phyloP scores from a whole-genome alignment of 1,140 invertebrate species.

The Euura lappo region DNA sequence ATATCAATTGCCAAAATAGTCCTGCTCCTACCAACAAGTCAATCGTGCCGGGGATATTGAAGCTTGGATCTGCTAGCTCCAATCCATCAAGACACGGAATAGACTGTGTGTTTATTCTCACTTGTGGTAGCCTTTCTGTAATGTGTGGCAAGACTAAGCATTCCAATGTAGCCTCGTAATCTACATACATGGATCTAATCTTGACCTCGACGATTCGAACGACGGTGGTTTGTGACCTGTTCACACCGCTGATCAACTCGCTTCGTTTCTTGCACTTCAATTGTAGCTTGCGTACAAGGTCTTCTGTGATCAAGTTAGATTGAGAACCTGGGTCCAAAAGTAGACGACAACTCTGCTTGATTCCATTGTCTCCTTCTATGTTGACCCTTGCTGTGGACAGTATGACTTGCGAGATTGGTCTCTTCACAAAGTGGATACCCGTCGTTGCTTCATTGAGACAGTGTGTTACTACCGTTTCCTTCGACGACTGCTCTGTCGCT shows the following conservation, averaged over 20 bases:
- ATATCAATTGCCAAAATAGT: constrained; percentile 26
- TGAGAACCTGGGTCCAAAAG: constrained; percentile 30
- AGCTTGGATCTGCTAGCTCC: constrained; percentile 22
- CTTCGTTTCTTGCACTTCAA: constrained; percentile 7
- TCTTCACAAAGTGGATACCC: background rate
- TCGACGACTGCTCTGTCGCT: background rate
- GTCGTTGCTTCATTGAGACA: background rate
- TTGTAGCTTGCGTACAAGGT: constrained; percentile 10
- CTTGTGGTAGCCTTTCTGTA: constrained; percentile 21
- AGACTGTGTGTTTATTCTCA: constrained; percentile 16
- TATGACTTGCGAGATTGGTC: constrained; percentile 11
- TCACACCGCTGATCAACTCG: constrained; percentile 17
- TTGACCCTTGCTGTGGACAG: constrained; percentile 29
- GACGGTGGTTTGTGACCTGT: constrained; percentile 12
- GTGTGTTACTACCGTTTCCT: background rate
- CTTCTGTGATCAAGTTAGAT: constrained; percentile 14
- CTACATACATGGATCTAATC: constrained; percentile 17
- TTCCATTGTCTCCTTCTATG: constrained; percentile 20
- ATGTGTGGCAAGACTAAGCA: constrained; percentile 25
- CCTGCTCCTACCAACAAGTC: constrained; percentile 30
- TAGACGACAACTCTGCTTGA: constrained; percentile 22
- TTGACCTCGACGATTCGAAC: constrained; percentile 13
- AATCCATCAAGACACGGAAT: constrained; percentile 21
- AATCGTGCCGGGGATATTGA: constrained; percentile 20
- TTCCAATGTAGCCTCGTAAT: constrained; percentile 16